Base-by-base conservation (phyloP, 2,113 vertebrate genomes). In the Poeciliopsis prolifica region DNA sequence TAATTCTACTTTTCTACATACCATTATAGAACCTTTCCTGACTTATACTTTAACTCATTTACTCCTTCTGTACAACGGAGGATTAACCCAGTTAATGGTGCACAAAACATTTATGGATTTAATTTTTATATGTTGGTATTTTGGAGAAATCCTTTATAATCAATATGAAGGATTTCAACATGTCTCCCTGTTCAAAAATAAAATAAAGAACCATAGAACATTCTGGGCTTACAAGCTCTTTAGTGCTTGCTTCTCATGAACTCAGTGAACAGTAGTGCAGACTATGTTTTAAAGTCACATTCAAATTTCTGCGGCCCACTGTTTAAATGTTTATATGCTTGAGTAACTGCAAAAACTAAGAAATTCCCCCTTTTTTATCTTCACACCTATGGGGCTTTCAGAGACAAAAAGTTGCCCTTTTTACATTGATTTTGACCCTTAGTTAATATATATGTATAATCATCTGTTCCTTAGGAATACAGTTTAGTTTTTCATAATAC, bases 301-400 rank as follows among this genome's bases (percentile, higher is more conserved):
- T 17, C 0, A n/a, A 33, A 58, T 70, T 68, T 26, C 35, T 70
- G 44, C 30, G 19, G 0, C 75, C 37, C 15, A 28, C 62, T 2
- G n/a, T 8, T 19, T 35, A 26, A 73, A 26, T 77, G 24, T 69
- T 73, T 48, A 33, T 28, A 61, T 73, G 44, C 19, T 82, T 10
- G 26, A 58, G 35, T 66, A 64, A 74, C 28, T 70, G 28, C 35
- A 68, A 87, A 61, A 89, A 88, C 35, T 90, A 74, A 86, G 88
- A 85, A 86, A 71, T 60, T 72, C 48, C 30, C 51, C 17, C 24
- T 74, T 75, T 37, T 76, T 61, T 35, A 73, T 81, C 72, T 37
- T 70, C 58, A 44, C 63, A 66, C 62, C 61, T 79, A 58, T 54
- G 24, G 65, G 68, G 73, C 72, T 65, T 31, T 81, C 76, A 72